These are phyloP conservation scores for Pituophis catenifer DNA, from an alignment of 2,113 vertebrate genomes.

Conservation along the genomic window DNA sequence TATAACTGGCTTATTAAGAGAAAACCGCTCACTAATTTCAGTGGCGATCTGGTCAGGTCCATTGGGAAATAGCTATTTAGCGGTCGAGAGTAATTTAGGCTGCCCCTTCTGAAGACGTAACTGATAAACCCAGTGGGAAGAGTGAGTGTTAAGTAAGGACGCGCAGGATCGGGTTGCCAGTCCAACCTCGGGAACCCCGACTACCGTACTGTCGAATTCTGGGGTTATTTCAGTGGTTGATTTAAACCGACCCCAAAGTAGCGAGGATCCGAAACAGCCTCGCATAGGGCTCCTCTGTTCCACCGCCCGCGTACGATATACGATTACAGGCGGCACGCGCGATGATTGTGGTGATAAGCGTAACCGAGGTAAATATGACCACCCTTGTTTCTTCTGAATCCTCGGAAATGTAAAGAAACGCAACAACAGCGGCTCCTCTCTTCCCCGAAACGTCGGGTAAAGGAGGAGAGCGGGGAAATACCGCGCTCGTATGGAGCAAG, in stretches of 20 bases:
- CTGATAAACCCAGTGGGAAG: background rate
- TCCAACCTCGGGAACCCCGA: background rate
- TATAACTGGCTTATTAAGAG: background rate
- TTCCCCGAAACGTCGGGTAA: background rate
- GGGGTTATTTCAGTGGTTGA: background rate
- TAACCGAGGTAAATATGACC: background rate
- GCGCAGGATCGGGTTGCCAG: background rate
- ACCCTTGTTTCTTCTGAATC: background rate
- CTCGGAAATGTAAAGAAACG: background rate
- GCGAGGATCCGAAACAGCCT: background rate
- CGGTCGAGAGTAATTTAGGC: background rate
- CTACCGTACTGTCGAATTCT: background rate
- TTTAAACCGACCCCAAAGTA: background rate
- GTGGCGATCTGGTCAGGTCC: slow-evolving; percentile 3
- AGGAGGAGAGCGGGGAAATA: background rate
- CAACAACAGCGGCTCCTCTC: background rate
- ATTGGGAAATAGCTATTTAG: slow-evolving; percentile 2
- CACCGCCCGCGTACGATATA: background rate
- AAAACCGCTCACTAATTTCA: background rate
- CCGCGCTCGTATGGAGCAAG: background rate
- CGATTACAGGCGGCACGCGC: background rate
- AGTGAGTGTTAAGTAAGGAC: background rate
- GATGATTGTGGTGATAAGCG: background rate
- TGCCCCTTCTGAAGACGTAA: background rate
- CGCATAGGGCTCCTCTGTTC: background rate